Base-by-base conservation (phyloP, 2,113 vertebrate species). In the Tachuris rubrigastra region DNA sequence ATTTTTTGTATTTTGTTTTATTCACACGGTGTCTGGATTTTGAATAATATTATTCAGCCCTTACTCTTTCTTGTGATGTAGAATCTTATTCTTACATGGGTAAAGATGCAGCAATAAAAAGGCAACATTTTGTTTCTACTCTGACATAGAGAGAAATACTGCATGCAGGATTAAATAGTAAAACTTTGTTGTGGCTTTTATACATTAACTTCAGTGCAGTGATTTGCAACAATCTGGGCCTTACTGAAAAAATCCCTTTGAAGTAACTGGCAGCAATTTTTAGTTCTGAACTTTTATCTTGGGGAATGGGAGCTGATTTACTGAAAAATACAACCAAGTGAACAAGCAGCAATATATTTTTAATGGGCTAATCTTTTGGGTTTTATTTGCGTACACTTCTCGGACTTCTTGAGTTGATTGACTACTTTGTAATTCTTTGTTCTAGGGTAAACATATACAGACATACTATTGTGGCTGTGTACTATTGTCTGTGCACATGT, bases 1-100 rank as follows among this genome's bases (percentile, higher is more conserved):
- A n/a, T n/a, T n/a, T n/a, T n/a, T n/a, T n/a, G n/a, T n/a, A n/a
- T 71, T 93, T 91, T 95, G 72, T 80, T 89, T 85, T 95, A 82
- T 76, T 90, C 90, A 92, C 18, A 49, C 35, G 41, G 41, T 85
- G 93, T 87, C 84, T 95, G 95, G 81, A 73, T 87, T 95, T 94
- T 94, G 67, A 37, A 50, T 83, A 79, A 55, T 66, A 24, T 67
- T 87, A 84, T 89, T 91, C 80, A 85, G 28, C 39, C 35, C 10
- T 80, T 50, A 58, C 46, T 85, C 49, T 16, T 47, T 74, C 27
- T 66, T 39, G 28, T 18, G 27, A 55, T 49, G 27, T 24, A 72
- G 60, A 78, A 55, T 79, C 59, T 83, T 53, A 27, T 58, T 90
- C 25, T 62, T 11, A 62, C 12, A 24, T n/a, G 21, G 8, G 10